Evolutionary conservation across 2,888 invertebrate species (phyloP).

Genomic region (Camptogramma bilineatum): DNA sequence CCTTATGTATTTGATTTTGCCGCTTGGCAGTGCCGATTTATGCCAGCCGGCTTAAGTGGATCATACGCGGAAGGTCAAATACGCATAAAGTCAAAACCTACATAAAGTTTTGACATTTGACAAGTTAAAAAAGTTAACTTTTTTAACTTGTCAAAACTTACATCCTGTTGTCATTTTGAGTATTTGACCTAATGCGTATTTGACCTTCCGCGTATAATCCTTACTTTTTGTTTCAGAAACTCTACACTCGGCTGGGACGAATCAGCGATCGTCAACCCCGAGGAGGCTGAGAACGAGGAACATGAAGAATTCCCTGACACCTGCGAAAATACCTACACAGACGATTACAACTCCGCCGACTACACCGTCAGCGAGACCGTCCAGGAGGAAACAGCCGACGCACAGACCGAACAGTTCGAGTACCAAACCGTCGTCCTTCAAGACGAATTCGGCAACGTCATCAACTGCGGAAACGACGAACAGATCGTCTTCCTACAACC

Average conservation of each 20-base stretch:
- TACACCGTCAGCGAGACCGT: conserved; percentile 37
- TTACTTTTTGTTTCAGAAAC: conserved; percentile 27
- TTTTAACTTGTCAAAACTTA: too few relatives aligned
- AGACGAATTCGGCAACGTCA: conserved; percentile 44
- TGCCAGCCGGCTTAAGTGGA: too few relatives aligned
- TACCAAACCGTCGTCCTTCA: conserved; percentile 43
- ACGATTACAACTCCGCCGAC: conserved; percentile 36
- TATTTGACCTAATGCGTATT: too few relatives aligned
- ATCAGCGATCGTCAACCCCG: conserved; percentile 32
- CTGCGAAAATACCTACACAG: conserved; percentile 31
- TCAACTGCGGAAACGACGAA: conserved; percentile 41
- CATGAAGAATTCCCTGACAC: conserved; percentile 22
- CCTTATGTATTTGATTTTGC: too few relatives aligned
- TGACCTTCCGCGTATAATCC: too few relatives aligned
- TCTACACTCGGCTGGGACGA: conserved; percentile 39
- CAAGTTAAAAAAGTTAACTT: too few relatives aligned
- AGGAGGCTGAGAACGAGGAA: conserved; percentile 19
- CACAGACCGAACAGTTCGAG: conserved; percentile 23
- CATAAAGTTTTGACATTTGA: too few relatives aligned
- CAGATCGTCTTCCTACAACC: conserved; percentile 41
- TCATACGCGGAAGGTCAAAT: too few relatives aligned
- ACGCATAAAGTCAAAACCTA: too few relatives aligned
- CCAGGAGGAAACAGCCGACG: conserved; percentile 6
- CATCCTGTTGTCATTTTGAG: too few relatives aligned
- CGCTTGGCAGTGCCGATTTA: too few relatives aligned